Base-by-base conservation (phyloP, 2,888 invertebrate genomes). In the Neuroscelio doddi region DNA sequence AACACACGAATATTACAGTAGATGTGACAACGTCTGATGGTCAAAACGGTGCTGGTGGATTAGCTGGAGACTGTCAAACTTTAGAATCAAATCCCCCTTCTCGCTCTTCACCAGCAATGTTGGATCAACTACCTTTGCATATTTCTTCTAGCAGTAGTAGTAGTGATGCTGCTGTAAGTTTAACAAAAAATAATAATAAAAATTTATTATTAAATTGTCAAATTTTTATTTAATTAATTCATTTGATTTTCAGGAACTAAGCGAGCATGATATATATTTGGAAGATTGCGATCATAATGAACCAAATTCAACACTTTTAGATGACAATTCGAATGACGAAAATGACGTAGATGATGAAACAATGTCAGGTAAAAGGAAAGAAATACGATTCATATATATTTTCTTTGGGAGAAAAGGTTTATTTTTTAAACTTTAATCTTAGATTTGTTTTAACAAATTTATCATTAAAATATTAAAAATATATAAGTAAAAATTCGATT, bases 281-380 rank as follows among this genome's bases (percentile, higher is more conserved):
- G 89, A 90, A 65, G 90, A 90, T 34, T 85, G 85, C 58, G 86
- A 86, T 26, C 83, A 82, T 17, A 81, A 78, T 15, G 86, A 85
- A 57, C 85, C 85, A 55, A 88, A 87, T 69, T 69, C 86, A 53
- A 86, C 86, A 63, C 87, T 87, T 61, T 85, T 87, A n/a, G 91
- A 90, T 69, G 90, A 90, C 34, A 90, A 89, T 81, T 91, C 90
- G 1, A 91, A 90, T 74, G 94, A 94, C 79, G 95, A 95, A 81
- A 95, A 94, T 79, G 94, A 94, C 78, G 92, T 93, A 0, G 94
- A 95, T 79, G 92, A 93, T 70, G 93, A 94, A 84, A 93, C 93
- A 1, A 93, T 94, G 89, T 92, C 92, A 70, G 92, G 92, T 89
- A 87, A 87, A 24, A 30, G 2, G 39, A 16, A 7, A 41, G 3